phyloP scores from a whole-genome alignment of 2,797 vertebrate genomes.

The Melanotaenia pygmaea region DNA sequence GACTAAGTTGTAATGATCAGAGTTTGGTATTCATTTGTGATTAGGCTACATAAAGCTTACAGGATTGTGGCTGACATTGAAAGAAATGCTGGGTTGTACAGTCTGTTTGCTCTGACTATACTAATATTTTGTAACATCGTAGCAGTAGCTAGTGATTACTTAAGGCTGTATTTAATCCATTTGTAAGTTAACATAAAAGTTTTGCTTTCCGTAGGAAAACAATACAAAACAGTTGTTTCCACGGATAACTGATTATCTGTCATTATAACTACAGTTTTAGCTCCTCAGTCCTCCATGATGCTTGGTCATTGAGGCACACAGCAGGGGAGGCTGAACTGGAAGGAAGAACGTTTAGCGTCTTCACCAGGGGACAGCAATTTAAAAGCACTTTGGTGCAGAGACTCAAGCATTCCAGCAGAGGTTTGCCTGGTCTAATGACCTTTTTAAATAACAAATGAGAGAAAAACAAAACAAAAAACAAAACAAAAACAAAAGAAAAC shows the following conservation, averaged over 20 bases:
- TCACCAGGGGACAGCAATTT: conserved; percentile 64
- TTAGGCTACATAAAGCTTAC: background rate
- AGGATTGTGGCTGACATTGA: too few species aligned
- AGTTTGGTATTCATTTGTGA: background rate
- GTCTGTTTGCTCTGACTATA: too few species aligned
- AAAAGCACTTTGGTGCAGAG: conserved; percentile 70
- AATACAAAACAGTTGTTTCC: conserved; percentile 12
- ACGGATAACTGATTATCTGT: conserved; percentile 12
- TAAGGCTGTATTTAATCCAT: too few species aligned
- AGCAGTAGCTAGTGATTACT: too few species aligned
- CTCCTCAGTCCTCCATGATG: conserved; percentile 57
- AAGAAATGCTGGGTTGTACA: too few species aligned
- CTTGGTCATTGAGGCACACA: conserved; percentile 46
- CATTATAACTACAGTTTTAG: conserved; percentile 6
- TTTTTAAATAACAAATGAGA: conserved; percentile 49
- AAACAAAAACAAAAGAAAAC: conserved; percentile 9
- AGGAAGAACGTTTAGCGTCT: conserved; percentile 61
- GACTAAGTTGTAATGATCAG: background rate
- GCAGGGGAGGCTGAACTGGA: conserved; percentile 48
- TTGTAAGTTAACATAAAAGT: too few species aligned
- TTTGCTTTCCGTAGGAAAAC: conserved; percentile 19
- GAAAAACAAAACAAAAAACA: background rate
- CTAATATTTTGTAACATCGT: too few species aligned
- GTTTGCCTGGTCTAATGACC: conserved; percentile 58
- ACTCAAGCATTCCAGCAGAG: conserved; percentile 64